Evolutionary conservation across 2,113 vertebrate genomes (phyloP).

Genomic region (Nerophis lumbriciformis): DNA sequence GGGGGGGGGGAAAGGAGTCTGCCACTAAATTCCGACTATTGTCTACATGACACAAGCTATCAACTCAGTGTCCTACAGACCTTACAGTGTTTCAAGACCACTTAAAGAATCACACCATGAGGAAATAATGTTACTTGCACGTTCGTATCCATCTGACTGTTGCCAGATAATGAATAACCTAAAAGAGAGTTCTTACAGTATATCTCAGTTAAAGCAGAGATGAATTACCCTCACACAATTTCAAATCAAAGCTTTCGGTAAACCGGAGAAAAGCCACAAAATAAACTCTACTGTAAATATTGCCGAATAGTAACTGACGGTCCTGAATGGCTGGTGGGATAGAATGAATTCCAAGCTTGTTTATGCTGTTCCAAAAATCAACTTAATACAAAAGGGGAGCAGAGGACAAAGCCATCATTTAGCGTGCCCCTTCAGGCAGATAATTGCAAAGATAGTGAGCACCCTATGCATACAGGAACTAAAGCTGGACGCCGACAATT

Average conservation of each 20-base stretch:
- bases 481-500: slow-evolving; percentile 67
- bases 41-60: slow-evolving; percentile 8
- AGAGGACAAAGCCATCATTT: slow-evolving; percentile 75
- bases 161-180: slow-evolving; percentile 14
- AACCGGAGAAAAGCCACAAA: slow-evolving; percentile 19
- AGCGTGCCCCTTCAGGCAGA: slow-evolving; percentile 75
- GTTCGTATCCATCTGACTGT: slow-evolving; percentile 7
- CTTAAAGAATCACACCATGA: not conserved
- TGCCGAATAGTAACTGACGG: slow-evolving; percentile 22
- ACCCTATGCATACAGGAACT: slow-evolving; percentile 65
- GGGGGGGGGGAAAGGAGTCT: not conserved
- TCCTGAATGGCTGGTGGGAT: slow-evolving; percentile 30
- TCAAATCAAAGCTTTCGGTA: slow-evolving; percentile 31
- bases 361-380: slow-evolving; percentile 70
- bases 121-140: not conserved
- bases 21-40: slow-evolving; percentile 8
- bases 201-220: slow-evolving; percentile 38
- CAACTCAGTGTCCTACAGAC: not conserved
- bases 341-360: slow-evolving; percentile 66
- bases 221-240: slow-evolving; percentile 11
- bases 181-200: slow-evolving; percentile 28
- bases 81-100: not conserved
- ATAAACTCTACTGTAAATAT: slow-evolving; percentile 23
- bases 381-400: slow-evolving; percentile 68
- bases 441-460: slow-evolving; percentile 73